phyloP scores from a whole-genome alignment of 2,797 vertebrate genomes.

The Pogonophryne albipinna region DNA sequence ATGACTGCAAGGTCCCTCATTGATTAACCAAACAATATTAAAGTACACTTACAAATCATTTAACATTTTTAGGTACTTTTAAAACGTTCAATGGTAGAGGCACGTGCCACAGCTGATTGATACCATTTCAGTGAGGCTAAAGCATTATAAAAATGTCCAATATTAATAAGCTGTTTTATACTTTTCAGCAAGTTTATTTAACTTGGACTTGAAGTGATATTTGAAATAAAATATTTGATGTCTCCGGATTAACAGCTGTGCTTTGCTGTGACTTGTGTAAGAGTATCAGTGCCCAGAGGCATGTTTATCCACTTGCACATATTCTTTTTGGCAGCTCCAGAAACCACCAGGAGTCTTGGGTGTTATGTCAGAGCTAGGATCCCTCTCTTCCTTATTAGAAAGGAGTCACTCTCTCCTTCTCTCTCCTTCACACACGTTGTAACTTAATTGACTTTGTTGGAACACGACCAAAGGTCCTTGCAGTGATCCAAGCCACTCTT shows the following conservation, averaged over 20 bases:
- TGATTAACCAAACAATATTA: not conserved
- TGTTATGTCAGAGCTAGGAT: conserved; percentile 33
- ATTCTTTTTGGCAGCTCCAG: conserved; percentile 47
- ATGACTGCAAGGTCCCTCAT: not conserved
- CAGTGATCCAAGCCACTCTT: conserved; percentile 28
- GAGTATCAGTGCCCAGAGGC: conserved; percentile 45
- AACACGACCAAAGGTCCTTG: conserved; percentile 39
- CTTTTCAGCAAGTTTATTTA: not conserved
- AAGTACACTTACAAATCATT: too few species aligned
- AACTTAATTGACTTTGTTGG: conserved; percentile 55
- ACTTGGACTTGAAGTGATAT: not conserved
- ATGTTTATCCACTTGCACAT: conserved; percentile 46
- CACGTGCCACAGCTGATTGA: not conserved
- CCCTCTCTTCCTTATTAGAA: conserved; percentile 43
- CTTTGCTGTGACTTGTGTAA: conserved; percentile 41
- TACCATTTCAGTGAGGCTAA: not conserved
- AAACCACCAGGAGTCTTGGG: conserved; percentile 12
- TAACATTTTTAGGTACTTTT: not conserved
- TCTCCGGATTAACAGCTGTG: conserved; percentile 27
- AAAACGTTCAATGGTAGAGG: not conserved
- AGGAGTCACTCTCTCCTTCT: conserved; percentile 4
- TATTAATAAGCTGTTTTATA: not conserved
- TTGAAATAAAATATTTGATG: not conserved
- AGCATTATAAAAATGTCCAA: not conserved
- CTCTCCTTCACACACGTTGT: conserved; percentile 19